Conservation (phyloP, 2,113 vertebrate genomes). For the Eclectus roratus region DNA sequence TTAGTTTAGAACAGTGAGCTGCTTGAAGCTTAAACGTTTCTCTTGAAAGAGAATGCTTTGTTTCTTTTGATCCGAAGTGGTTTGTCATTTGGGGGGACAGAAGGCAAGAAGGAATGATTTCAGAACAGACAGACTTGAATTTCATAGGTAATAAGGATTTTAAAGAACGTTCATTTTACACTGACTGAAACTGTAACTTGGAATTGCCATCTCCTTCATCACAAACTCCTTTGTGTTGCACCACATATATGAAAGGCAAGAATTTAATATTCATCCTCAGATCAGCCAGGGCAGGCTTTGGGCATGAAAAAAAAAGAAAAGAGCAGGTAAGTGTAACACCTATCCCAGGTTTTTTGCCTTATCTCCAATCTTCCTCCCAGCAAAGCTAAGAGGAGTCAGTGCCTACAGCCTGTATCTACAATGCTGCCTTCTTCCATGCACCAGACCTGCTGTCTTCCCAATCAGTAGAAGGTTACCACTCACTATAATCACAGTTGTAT, state of each 20-base stretch:
- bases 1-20: neutral
- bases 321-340: rapidly evolving
- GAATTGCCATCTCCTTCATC: neutral
- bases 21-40: neutral
- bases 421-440: neutral
- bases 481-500: neutral
- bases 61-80: neutral
- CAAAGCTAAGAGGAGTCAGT: neutral
- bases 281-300: neutral
- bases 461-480: neutral
- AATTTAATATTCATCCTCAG: neutral
- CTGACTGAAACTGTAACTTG: neutral
- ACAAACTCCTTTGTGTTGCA: neutral
- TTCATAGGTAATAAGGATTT: neutral
- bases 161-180: neutral
- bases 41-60: neutral
- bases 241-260: neutral
- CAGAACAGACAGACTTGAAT: neutral
- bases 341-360: neutral
- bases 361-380: neutral
- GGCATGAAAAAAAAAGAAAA: neutral
- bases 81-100: neutral
- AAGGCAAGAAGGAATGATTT: neutral
- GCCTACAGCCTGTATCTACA: neutral
- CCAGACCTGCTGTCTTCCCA: constrained; percentile 5